phyloP scores from a whole-genome alignment of 2,113 vertebrate species.

The Amphiprion ocellaris region DNA sequence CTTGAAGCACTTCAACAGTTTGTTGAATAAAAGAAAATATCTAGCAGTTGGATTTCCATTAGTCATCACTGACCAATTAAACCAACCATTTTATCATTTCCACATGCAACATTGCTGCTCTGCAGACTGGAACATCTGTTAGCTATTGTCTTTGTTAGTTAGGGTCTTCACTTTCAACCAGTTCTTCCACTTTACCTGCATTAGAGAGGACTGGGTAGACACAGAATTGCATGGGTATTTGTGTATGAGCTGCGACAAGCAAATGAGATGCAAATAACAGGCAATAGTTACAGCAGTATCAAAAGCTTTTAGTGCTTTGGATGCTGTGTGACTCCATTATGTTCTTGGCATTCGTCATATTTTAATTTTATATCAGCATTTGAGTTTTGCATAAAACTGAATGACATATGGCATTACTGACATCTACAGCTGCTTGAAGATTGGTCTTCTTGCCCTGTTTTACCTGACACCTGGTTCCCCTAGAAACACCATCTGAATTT shows the following conservation, averaged over 20 bases:
- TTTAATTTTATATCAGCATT: neutral
- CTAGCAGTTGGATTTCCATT: neutral
- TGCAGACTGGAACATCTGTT: neutral
- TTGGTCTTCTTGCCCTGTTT: neutral
- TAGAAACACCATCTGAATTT: neutral
- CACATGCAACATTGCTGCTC: neutral
- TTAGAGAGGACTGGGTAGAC: neutral
- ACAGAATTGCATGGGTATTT: conserved; percentile 25
- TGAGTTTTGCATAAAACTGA: conserved; percentile 31
- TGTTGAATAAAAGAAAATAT: neutral
- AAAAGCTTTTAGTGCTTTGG: conserved; percentile 9
- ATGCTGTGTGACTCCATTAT: neutral
- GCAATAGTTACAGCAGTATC: neutral
- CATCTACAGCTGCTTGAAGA: neutral
- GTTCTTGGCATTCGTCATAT: neutral
- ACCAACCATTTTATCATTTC: neutral
- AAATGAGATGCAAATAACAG: conserved; percentile 67
- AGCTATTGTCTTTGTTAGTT: neutral
- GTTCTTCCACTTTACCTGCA: conserved; percentile 44
- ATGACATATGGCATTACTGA: neutral
- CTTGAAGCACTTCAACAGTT: neutral
- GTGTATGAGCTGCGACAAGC: conserved; percentile 38
- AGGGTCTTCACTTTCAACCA: neutral
- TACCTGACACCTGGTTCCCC: neutral
- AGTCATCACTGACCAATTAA: too few species aligned